Evolutionary conservation across 2,113 vertebrate species (phyloP).

Genomic region (Pomatorhinus ruficollis): DNA sequence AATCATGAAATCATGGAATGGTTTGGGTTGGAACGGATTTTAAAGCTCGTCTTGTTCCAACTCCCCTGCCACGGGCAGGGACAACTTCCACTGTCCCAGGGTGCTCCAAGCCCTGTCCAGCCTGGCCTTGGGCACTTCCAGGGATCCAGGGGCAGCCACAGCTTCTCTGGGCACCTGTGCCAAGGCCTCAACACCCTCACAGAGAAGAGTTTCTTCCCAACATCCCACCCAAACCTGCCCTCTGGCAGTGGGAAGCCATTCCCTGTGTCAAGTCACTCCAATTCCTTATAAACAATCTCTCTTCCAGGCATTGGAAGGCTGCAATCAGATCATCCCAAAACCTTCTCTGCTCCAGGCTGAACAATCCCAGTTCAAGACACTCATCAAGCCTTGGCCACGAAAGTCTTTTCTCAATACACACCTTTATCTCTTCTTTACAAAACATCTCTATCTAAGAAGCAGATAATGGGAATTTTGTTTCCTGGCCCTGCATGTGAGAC

Average conservation of each 20-base stretch:
- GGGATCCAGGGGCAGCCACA: not conserved
- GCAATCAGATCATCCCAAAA: not conserved
- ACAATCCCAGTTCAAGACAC: not conserved
- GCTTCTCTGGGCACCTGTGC: not conserved
- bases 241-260: not conserved
- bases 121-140: not conserved
- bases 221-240: fast-evolving
- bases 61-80: not conserved
- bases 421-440: not conserved
- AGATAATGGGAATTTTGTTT: not conserved
- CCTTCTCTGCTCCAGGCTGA: not conserved
- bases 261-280: not conserved
- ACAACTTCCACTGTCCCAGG: fast-evolving
- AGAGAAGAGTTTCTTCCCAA: fast-evolving
- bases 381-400: not conserved
- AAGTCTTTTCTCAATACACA: not conserved
- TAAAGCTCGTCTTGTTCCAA: fast-evolving
- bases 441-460: not conserved
- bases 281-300: not conserved
- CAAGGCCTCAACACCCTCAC: fast-evolving
- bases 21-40: not conserved
- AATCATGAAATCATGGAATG: fast-evolving
- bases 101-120: fast-evolving
- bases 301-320: not conserved
- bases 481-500: not conserved